Conservation (phyloP, 2,797 vertebrate genomes). For the Coilia nasus region DNA sequence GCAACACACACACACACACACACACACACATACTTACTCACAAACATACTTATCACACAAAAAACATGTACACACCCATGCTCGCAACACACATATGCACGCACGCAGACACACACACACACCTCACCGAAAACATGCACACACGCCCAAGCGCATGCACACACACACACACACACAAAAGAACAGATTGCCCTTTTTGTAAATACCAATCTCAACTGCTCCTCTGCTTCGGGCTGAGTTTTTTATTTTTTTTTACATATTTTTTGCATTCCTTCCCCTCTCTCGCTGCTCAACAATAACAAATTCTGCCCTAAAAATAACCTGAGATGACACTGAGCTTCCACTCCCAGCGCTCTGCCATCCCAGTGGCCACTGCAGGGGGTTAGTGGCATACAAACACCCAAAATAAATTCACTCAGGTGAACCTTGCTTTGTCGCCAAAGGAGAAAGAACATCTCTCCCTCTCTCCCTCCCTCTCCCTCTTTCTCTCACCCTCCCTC, state of each 20-base stretch:
- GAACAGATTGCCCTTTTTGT: background rate
- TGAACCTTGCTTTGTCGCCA: too few species aligned
- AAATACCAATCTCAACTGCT: slow-evolving; percentile 11
- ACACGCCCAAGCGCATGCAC: background rate
- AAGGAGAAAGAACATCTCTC: too few species aligned
- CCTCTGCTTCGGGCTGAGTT: background rate
- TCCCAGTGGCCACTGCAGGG: slow-evolving; percentile 16
- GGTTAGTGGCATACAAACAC: slow-evolving; percentile 50
- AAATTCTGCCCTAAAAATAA: slow-evolving; percentile 65
- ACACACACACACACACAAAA: background rate
- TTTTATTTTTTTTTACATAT: too few species aligned
- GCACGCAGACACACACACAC: background rate
- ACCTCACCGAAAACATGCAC: too few species aligned
- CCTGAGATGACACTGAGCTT: slow-evolving; percentile 64
- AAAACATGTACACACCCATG: too few species aligned
- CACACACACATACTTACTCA: background rate
- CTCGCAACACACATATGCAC: background rate
- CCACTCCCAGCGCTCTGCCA: slow-evolving; percentile 62
- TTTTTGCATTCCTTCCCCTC: background rate
- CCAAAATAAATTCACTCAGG: background rate
- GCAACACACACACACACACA: too few species aligned
- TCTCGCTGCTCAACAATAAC: slow-evolving; percentile 12
- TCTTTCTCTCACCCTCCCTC: too few species aligned
- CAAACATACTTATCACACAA: too few species aligned
- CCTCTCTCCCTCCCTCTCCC: too few species aligned